Conservation (phyloP, 2,888 invertebrate genomes). For the Sphaerophoria taeniata region DNA sequence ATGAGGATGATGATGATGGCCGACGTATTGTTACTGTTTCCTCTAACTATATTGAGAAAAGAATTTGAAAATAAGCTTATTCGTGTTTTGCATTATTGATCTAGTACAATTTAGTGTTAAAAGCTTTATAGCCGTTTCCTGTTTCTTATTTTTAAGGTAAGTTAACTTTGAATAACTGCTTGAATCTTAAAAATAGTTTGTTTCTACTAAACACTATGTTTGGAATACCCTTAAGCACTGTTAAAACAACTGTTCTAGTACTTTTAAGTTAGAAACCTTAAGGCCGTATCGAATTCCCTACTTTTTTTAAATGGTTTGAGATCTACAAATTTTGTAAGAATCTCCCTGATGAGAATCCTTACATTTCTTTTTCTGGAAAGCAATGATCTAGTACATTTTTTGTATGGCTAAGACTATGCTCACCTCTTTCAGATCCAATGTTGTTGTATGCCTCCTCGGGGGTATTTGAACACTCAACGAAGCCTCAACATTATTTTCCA, state of each 20-base stretch:
- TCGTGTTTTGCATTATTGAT: no score
- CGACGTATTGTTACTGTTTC: slow-evolving; percentile 83
- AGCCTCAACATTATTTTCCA: slow-evolving; percentile 85
- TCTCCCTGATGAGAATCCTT: not conserved
- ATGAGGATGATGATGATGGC: slow-evolving; percentile 84
- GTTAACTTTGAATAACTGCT: no score
- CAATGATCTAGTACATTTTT: not conserved
- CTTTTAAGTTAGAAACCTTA: no score
- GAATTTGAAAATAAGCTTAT: not conserved
- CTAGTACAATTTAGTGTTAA: no score
- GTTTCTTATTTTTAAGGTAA: no score
- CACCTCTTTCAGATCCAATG: slow-evolving; percentile 83
- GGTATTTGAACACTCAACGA: slow-evolving; percentile 89
- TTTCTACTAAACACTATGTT: no score
- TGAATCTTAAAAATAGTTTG: no score
- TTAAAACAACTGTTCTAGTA: no score
- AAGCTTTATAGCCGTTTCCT: no score
- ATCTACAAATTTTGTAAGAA: not conserved
- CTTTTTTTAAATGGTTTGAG: no score
- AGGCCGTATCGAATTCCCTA: no score
- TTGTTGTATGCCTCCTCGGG: slow-evolving; percentile 86
- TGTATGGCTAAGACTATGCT: slow-evolving; percentile 12
- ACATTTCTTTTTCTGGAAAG: not conserved
- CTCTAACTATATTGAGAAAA: slow-evolving; percentile 79
- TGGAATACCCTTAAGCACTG: no score